phyloP scores from a whole-genome alignment of 2,113 vertebrate species.

The Zosterops lateralis region DNA sequence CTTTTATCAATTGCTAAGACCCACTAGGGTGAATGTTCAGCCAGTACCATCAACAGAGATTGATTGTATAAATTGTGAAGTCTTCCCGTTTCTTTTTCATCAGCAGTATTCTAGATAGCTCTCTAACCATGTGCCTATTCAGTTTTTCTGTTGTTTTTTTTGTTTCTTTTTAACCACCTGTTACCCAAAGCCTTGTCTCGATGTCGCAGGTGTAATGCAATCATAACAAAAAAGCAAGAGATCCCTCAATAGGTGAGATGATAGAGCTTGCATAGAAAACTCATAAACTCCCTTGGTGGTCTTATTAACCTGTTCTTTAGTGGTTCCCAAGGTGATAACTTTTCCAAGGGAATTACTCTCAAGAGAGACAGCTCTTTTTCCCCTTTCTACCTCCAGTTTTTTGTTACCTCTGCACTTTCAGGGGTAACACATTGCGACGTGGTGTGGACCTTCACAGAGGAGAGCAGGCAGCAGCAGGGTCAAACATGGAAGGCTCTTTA shows the following conservation, averaged over 20 bases:
- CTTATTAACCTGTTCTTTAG: not conserved
- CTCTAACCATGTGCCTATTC: accelerated
- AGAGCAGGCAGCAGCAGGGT: no score
- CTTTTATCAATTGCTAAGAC: not conserved
- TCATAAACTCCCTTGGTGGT: not conserved
- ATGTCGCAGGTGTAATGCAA: not conserved
- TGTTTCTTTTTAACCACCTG: not conserved
- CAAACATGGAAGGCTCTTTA: no score
- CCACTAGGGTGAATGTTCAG: not conserved
- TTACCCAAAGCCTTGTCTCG: not conserved
- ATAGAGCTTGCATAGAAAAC: not conserved
- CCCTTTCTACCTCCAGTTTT: not conserved
- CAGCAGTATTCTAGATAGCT: not conserved
- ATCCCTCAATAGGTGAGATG: not conserved
- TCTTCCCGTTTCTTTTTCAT: not conserved
- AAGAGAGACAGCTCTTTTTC: not conserved
- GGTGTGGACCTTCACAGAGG: no score
- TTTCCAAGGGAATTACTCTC: not conserved
- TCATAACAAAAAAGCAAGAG: not conserved
- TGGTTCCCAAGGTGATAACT: not conserved
- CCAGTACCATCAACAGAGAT: not conserved
- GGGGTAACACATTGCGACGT: no score
- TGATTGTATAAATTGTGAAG: not conserved
- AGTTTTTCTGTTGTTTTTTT: not conserved
- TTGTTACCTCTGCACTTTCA: no score